These are phyloP conservation scores for Sebastes ruberrimus DNA, from an alignment of 2,797 vertebrate genomes.

Conservation along the genomic window DNA sequence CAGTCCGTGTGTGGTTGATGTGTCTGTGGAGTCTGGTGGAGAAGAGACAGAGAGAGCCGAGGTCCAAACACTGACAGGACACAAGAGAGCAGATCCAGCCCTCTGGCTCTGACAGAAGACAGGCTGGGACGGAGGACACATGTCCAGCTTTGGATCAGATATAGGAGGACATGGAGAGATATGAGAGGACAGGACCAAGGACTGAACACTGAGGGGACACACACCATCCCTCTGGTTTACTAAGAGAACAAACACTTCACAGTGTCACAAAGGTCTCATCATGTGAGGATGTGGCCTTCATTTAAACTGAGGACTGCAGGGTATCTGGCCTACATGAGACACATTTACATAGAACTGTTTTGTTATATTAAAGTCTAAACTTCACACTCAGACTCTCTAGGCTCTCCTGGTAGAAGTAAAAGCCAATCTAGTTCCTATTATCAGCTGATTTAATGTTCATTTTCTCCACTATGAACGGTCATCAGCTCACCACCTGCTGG, in stretches of 20 bases:
- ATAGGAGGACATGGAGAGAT: slow-evolving; percentile 3
- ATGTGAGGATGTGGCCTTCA: slow-evolving; percentile 7
- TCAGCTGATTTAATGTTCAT: slow-evolving; percentile 52
- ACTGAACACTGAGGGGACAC: slow-evolving; percentile 6
- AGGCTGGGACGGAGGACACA: slow-evolving; percentile 14
- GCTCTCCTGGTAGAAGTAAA: slow-evolving; percentile 21
- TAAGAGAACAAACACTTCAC: slow-evolving; percentile 1
- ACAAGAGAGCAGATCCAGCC: slow-evolving; percentile 8
- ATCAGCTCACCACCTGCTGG: slow-evolving; percentile 58
- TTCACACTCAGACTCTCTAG: background rate
- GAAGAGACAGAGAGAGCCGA: background rate
- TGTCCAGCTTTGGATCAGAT: slow-evolving; percentile 22
- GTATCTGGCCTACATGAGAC: background rate
- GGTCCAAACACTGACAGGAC: background rate
- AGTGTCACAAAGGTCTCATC: background rate
- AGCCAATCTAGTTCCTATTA: slow-evolving; percentile 50
- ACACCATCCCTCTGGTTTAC: background rate
- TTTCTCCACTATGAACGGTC: slow-evolving; percentile 50
- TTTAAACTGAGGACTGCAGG: slow-evolving; percentile 4
- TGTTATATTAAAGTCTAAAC: background rate
- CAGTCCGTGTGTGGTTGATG: slow-evolving; percentile 2
- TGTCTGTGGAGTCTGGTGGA: background rate
- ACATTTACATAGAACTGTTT: background rate
- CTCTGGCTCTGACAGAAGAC: slow-evolving; percentile 8
- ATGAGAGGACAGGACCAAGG: background rate